Conservation (phyloP, 2,888 invertebrate species). For the Habroteleia sp. region DNA sequence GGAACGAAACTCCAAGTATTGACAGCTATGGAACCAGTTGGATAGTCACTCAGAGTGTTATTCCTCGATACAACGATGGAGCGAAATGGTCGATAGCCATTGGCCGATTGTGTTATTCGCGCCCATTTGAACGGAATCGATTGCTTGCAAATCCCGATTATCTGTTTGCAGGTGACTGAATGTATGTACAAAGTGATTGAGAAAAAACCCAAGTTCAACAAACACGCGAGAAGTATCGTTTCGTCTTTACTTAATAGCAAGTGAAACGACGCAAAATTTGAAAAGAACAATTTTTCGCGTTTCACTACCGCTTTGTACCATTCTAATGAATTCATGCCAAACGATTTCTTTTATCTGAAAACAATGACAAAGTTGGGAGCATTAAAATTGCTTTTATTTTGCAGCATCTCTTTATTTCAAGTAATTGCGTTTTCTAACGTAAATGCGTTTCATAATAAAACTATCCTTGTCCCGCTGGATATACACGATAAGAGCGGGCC, state of each 20-base stretch:
- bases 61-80: conserved; percentile 41
- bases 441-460: conserved; percentile 49
- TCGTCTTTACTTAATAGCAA: conserved; percentile 19
- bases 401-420: conserved; percentile 40
- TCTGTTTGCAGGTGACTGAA: conserved; percentile 64
- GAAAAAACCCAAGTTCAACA: conserved; percentile 36
- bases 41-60: conserved; percentile 46
- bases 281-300: background rate
- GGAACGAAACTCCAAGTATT: conserved; percentile 38
- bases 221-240: conserved; percentile 28
- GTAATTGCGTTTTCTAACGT: conserved; percentile 43
- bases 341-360: conserved; percentile 12
- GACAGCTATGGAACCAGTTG: conserved; percentile 48
- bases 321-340: conserved; percentile 9
- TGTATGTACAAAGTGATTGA: conserved; percentile 57
- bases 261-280: background rate
- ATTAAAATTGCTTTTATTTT: conserved; percentile 36
- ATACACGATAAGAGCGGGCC: conserved; percentile 55
- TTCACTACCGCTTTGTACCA: background rate
- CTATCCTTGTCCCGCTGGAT: conserved; percentile 51
- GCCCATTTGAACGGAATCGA: conserved; percentile 60
- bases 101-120: conserved; percentile 65
- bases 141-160: conserved; percentile 73
- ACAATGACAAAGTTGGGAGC: background rate
- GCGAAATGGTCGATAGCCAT: conserved; percentile 64